A percentile compares a stretch with the other conserved stretches of the same genome.
phyloP scores from a whole-genome alignment of 2,888 invertebrate species.

The Cordilura impudica region DNA sequence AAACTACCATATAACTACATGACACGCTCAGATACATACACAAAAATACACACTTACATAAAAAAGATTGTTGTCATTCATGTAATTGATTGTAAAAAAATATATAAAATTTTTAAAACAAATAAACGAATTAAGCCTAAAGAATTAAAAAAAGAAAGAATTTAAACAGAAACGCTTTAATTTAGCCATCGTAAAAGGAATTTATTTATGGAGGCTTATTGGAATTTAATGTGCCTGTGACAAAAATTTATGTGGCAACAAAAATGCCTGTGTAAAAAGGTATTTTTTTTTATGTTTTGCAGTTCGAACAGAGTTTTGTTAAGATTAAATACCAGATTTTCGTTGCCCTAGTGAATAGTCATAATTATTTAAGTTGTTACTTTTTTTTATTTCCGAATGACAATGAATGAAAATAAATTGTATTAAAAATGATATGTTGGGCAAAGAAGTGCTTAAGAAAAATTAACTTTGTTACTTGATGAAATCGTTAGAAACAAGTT shows the following conservation, averaged over 20 bases:
- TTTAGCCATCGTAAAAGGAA: conserved; percentile 34
- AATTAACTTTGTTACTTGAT: too few relatives aligned
- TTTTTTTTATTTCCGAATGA: too few relatives aligned
- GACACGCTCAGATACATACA: background rate
- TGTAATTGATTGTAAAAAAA: conserved; percentile 38
- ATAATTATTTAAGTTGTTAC: too few relatives aligned
- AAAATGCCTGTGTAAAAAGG: background rate
- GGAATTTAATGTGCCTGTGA: background rate
- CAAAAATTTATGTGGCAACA: background rate
- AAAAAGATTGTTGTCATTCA: conserved; percentile 10
- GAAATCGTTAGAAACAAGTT: too few relatives aligned
- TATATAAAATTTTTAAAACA: conserved; percentile 43
- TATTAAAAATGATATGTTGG: too few relatives aligned
- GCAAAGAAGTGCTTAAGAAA: too few relatives aligned
- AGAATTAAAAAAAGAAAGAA: background rate
- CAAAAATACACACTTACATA: background rate
- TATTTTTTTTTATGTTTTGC: conserved; percentile 2
- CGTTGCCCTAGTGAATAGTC: too few relatives aligned
- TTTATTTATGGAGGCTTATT: conserved; percentile 18
- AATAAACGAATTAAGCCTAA: conserved; percentile 11
- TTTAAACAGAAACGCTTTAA: background rate
- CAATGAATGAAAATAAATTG: too few relatives aligned
- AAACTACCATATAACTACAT: background rate
- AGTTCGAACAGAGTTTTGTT: too few relatives aligned
- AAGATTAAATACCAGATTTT: too few relatives aligned